Conservation (phyloP, 2,888 invertebrate genomes). For the Dynastes grantii region DNA sequence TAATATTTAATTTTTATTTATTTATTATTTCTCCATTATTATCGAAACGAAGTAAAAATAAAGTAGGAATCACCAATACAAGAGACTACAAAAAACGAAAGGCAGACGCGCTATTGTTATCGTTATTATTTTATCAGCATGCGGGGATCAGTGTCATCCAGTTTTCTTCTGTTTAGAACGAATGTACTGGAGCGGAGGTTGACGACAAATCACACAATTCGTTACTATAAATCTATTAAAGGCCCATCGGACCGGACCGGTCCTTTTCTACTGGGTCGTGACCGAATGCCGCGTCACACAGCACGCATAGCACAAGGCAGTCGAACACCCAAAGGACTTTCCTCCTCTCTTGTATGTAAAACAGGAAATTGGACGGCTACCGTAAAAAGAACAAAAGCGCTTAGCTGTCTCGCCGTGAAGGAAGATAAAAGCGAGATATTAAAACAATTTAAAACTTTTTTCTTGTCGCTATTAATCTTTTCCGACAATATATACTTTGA, state of each 20-base stretch:
- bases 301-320: slow-evolving; percentile 6
- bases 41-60: too few species aligned
- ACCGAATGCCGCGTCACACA: slow-evolving; percentile 63
- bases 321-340: slow-evolving; percentile 35
- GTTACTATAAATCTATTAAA: slow-evolving; percentile 69
- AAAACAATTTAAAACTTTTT: slow-evolving; percentile 48
- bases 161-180: slow-evolving; percentile 55
- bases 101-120: slow-evolving; percentile 21
- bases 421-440: slow-evolving; percentile 47
- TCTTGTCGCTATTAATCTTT: slow-evolving; percentile 47
- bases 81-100: not conserved
- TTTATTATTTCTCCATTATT: too few species aligned
- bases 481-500: slow-evolving; percentile 44
- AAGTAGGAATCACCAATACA: not conserved
- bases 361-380: slow-evolving; percentile 60
- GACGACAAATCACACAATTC: slow-evolving; percentile 70
- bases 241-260: slow-evolving; percentile 21
- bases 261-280: slow-evolving; percentile 59
- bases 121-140: slow-evolving; percentile 53
- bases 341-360: slow-evolving; percentile 65
- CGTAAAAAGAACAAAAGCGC: slow-evolving; percentile 51
- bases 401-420: slow-evolving; percentile 45
- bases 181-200: slow-evolving; percentile 61
- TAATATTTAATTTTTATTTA: too few species aligned
- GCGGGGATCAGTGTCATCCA: slow-evolving; percentile 54